phyloP scores from a whole-genome alignment of 2,888 invertebrate species.

The Cotesia congregata region DNA sequence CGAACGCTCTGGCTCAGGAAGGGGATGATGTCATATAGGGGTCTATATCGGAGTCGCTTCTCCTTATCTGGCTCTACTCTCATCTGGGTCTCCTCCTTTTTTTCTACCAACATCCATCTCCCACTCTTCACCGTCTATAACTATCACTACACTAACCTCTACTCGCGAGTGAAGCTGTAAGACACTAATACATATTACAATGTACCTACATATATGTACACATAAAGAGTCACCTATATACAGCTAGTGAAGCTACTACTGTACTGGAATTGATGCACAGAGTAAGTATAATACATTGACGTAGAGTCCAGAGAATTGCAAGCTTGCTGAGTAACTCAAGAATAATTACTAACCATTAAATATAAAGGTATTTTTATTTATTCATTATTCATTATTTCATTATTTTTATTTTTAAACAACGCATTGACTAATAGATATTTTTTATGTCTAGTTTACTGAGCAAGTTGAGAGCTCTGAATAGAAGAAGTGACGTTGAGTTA shows the following conservation, averaged over 20 bases:
- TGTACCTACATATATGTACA: constrained; percentile 43
- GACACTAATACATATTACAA: constrained; percentile 55
- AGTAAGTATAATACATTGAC: constrained; percentile 52
- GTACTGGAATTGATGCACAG: constrained; percentile 57
- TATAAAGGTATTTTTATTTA: constrained; percentile 2
- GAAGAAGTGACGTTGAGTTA: background rate
- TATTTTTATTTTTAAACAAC: background rate
- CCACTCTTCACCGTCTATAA: constrained; percentile 3
- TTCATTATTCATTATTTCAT: constrained; percentile 15
- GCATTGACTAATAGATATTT: background rate
- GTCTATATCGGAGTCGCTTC: constrained; percentile 44
- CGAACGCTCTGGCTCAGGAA: constrained; percentile 56
- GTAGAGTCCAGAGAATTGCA: constrained; percentile 41
- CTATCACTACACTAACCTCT: constrained; percentile 7
- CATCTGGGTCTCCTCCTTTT: background rate
- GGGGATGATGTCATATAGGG: constrained; percentile 67
- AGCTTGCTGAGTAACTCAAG: background rate
- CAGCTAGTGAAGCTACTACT: no score
- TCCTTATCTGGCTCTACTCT: background rate
- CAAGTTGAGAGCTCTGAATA: background rate
- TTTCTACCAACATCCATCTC: background rate
- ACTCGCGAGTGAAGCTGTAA: constrained; percentile 47
- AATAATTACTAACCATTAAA: background rate
- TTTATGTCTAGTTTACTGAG: background rate
- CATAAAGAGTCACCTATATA: no score